Conservation (phyloP, 2,113 vertebrate species). For the Panthera tigris region DNA sequence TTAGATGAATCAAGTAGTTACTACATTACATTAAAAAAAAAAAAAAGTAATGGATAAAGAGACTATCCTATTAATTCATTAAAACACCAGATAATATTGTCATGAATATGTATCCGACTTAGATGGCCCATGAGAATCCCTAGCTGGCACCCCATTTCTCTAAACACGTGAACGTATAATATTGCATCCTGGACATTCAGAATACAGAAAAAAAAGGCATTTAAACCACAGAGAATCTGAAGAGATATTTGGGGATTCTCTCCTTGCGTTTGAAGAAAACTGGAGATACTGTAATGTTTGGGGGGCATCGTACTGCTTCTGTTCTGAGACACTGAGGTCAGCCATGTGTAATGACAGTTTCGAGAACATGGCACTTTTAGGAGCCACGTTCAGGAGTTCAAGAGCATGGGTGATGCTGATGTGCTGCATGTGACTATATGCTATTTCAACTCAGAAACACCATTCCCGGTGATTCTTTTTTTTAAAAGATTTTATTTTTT, state of each 20-base stretch:
- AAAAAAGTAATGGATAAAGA: background rate
- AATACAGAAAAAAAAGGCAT: background rate
- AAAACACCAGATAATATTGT: background rate
- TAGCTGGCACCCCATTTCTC: background rate
- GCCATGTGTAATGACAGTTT: accelerated
- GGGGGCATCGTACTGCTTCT: accelerated
- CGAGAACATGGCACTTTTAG: too few relatives aligned
- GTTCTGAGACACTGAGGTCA: background rate
- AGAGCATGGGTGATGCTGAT: accelerated
- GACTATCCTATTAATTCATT: background rate
- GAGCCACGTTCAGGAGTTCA: background rate
- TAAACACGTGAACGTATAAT: background rate
- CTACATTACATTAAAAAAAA: accelerated
- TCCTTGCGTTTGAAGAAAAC: background rate
- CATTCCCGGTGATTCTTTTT: background rate
- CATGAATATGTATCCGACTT: background rate
- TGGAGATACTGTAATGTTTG: accelerated
- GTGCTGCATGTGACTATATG: accelerated
- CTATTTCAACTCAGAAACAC: background rate
- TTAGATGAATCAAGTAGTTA: background rate
- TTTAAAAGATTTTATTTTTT: too few relatives aligned
- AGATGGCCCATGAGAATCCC: accelerated
- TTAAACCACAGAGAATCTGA: background rate
- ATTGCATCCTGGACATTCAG: background rate
- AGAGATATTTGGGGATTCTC: background rate